A percentile compares a stretch with the other conserved stretches of the same genome.
phyloP scores from a whole-genome alignment of 2,113 vertebrate genomes.

The Phodopus roborovskii region DNA sequence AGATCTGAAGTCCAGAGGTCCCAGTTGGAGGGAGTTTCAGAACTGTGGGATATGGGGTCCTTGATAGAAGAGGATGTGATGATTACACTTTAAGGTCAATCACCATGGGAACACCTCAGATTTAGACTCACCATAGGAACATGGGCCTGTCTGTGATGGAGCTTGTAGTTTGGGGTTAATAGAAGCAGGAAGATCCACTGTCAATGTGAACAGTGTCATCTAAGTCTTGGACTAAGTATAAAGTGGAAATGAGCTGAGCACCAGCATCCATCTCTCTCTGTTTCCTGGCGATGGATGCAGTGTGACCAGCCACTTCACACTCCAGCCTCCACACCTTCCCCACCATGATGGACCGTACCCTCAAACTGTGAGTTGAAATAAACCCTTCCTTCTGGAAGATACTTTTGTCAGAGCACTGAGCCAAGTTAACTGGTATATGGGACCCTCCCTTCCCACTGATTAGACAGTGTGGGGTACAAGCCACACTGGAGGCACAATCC shows the following conservation, averaged over 20 bases:
- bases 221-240: neutral
- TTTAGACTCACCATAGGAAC: neutral
- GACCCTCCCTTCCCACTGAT: too few species aligned
- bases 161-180: neutral
- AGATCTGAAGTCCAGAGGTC: neutral
- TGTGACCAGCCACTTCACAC: neutral
- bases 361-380: neutral
- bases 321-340: neutral
- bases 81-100: neutral
- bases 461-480: neutral
- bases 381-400: neutral
- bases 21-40: neutral
- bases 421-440: neutral
- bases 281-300: neutral
- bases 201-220: neutral
- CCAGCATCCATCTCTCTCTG: neutral
- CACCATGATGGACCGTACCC: neutral
- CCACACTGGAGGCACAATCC: neutral
- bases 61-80: neutral
- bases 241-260: neutral
- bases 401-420: neutral
- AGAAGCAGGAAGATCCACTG: neutral
- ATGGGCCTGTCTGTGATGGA: neutral
- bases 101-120: neutral
- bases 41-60: fast-evolving